A percentile compares a stretch with the other conserved stretches of the same genome.
These are phyloP conservation scores for Drosophila subsilvestris DNA, from an alignment of 2,888 invertebrate species.

Conservation along the genomic window DNA sequence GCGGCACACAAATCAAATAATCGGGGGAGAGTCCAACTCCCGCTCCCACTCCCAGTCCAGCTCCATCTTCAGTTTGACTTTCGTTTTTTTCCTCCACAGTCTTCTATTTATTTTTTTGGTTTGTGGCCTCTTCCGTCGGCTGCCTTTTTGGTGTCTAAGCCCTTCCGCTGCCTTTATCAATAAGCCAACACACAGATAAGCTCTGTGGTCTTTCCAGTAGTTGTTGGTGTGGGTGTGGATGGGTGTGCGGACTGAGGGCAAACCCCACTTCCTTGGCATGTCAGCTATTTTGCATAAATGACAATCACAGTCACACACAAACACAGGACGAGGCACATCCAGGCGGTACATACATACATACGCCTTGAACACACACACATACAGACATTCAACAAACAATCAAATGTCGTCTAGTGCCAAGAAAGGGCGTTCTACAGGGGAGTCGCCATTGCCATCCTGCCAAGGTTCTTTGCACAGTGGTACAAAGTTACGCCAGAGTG, in stretches of 20 bases:
- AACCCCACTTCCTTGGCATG: conserved; percentile 58
- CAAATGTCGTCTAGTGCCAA: conserved; percentile 56
- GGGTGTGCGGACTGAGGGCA: conserved; percentile 3
- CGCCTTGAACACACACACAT: conserved; percentile 3
- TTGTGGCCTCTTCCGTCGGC: conserved; percentile 35
- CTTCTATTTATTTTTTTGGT: conserved; percentile 7
- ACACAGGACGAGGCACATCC: not conserved
- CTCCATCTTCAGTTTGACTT: conserved; percentile 14
- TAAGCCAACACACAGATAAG: conserved; percentile 67
- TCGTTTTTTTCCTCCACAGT: conserved; percentile 30
- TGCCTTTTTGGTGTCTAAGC: conserved; percentile 66
- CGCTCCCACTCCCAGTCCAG: too few relatives aligned
- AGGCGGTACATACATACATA: not conserved
- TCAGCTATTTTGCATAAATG: conserved; percentile 77
- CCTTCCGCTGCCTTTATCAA: conserved; percentile 76
- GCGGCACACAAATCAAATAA: conserved; percentile 6
- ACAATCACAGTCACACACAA: conserved; percentile 49
- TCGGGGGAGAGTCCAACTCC: not conserved
- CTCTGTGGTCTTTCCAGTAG: conserved; percentile 45
- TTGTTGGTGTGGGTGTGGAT: conserved; percentile 6
- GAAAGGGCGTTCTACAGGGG: conserved; percentile 44
- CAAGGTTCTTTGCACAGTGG: conserved; percentile 9
- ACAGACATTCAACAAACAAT: conserved; percentile 54
- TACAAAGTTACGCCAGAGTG: not conserved
- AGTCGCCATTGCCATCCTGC: conserved; percentile 34